Evolutionary conservation across 2,888 invertebrate genomes (phyloP), one percentile per base, ranked within the genome.

Genomic region (Atherix ibis): DNA sequence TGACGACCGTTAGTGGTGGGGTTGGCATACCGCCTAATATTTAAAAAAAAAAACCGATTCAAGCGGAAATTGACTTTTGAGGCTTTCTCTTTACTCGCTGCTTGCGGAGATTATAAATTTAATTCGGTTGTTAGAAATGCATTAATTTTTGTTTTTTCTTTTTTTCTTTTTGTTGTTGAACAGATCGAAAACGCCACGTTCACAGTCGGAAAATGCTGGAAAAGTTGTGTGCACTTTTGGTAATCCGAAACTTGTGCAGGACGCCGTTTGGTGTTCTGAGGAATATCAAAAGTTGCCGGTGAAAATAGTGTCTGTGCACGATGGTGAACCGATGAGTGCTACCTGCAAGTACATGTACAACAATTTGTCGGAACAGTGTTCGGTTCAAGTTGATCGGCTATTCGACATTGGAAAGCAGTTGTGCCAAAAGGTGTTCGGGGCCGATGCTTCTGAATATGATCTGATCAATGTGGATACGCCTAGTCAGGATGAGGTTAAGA

Each of bases 211-310:
- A 31, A 48, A 46, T 32, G 65, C 71, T 27, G 77, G 79, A 3
- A 68, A 72, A 33, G 66, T 73, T 10, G 66, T 78, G 15, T 67
- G 67, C 46, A 67, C 69, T 3, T 71, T 63, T 49, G 73, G 73
- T 2, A 65, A 68, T 44, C 66, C 70, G n/a, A 56, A 61, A 37
- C 50, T 68, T 13, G 48, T 71, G 36, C 54, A 64, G 4, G 44
- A 46, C 13, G 48, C 49, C 22, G 45, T 45, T 4, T 62, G 62
- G 61, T 46, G 49, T 22, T 46, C 51, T 6, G 37, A 43, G 18
- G 35, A 46, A 17, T 51, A 47, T 14, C 34, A 48, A 30, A 42
- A 47, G 39, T 44, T 60, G 16, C 58, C 53, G 32, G 56, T 71
- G 27, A 51, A 54, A 16, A 68, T 67, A 53, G 55, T 68, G 28